Conservation (phyloP, 2,113 vertebrate species). For the Indicator maculatus region DNA sequence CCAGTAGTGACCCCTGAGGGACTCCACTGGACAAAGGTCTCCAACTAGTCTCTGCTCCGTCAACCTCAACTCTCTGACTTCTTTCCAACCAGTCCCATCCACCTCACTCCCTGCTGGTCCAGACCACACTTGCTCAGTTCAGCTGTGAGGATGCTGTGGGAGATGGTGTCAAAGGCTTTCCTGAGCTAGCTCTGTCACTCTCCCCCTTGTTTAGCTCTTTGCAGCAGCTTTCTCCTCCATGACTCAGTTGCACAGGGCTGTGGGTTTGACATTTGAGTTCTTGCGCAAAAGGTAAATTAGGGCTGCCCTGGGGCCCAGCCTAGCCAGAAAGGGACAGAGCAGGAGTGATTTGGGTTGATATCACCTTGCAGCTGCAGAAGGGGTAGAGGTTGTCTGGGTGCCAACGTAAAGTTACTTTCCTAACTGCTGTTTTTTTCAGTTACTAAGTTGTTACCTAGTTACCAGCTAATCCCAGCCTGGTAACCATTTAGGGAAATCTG, state of each 20-base stretch:
- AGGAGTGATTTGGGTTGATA: neutral
- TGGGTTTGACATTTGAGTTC: neutral
- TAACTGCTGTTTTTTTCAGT: neutral
- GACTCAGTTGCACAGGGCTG: neutral
- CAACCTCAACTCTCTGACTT: too few species aligned
- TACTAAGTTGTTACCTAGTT: slow-evolving; percentile 16
- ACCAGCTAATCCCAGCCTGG: neutral
- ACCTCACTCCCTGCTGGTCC: too few species aligned
- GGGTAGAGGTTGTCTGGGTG: neutral
- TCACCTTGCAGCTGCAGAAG: neutral
- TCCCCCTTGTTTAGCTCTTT: neutral
- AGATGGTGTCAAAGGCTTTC: too few species aligned
- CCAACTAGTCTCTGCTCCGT: too few species aligned
- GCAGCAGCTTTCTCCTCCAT: neutral
- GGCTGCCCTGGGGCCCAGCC: neutral
- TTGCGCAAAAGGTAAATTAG: neutral
- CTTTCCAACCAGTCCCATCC: too few species aligned
- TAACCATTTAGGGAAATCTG: neutral
- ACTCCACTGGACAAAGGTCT: too few species aligned
- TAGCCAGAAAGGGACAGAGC: neutral
- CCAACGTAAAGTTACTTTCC: neutral
- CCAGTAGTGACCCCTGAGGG: too few species aligned
- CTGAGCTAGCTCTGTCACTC: neutral
- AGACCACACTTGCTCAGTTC: too few species aligned
- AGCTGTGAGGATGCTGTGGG: too few species aligned